Base-by-base conservation (phyloP, 1,140 invertebrate species). In the Drosophila guanche region DNA sequence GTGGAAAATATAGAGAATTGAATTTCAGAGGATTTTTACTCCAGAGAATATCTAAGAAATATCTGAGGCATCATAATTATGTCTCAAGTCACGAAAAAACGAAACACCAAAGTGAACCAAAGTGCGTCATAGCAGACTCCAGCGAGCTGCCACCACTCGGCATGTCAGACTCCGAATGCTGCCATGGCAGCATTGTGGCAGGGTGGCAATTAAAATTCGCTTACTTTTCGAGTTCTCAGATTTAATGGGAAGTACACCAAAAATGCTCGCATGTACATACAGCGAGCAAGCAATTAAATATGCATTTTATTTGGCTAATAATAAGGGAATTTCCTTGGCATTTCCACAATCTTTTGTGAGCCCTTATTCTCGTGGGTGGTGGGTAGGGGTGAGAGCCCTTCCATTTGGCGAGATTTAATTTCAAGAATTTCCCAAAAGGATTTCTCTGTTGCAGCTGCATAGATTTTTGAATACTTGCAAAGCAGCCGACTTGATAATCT, bases 171-270 rank as follows among this genome's bases (percentile, higher is more conserved):
- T 0, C 33, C 33, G 10, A 12, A 12, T 12, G 33, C 10, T 12
- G 4, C 33, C 10, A 37, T 12, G 10, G 33, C 10, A 56, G 20
- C 61, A 22, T 22, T 55, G 47, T 66, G 67, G 40, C 48, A 68
- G 41, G 42, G 33, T n/a, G 43, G 63, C 66, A 69, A 69, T 69
- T 69, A 69, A 69, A 68, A 68, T 56, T 69, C 66, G 66, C 66
- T 69, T 69, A 69, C 65, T 55, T 22, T 50, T 33, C n/a, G 33
- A 55, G 42, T 29, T 37, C 4, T 25, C 33, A 27, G 20, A 3
- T 29, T 4, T 4, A 37, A 37, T 20, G 41, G n/a, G 27, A 3
- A 29, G 56, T 25, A 41, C 23, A 27, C 16, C 16, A 61, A 37
- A 65, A 61, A 42, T 61, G 23, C 37, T 60, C 40, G 59, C 33